Conservation (phyloP, 2,113 vertebrate genomes). For the Anarhynchus alexandrinus region DNA sequence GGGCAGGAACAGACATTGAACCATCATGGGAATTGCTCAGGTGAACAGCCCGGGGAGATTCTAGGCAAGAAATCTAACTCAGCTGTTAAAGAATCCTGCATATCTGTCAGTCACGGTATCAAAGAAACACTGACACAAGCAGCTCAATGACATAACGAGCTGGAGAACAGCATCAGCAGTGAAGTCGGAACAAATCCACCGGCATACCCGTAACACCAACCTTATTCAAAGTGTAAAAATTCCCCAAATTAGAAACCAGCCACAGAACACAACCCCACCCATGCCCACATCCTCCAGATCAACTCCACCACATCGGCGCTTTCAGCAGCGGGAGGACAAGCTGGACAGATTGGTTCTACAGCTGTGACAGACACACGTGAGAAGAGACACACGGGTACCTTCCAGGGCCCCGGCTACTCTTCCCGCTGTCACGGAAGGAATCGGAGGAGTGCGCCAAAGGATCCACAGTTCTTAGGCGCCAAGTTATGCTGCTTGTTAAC, state of each 20-base stretch:
- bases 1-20: neutral
- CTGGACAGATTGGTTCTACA: neutral
- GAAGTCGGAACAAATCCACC: neutral
- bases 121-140: neutral
- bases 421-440: neutral
- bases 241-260: neutral
- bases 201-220: neutral
- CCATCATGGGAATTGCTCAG: fast-evolving
- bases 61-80: neutral
- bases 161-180: neutral
- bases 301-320: neutral
- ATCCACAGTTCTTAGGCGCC: neutral
- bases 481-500: neutral
- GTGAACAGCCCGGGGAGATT: neutral
- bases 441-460: fast-evolving
- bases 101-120: neutral
- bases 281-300: fast-evolving
- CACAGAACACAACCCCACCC: too few species aligned
- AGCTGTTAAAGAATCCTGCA: neutral
- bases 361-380: fast-evolving
- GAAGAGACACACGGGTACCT: neutral
- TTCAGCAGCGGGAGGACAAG: neutral
- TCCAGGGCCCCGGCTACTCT: fast-evolving
- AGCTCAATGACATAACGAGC: fast-evolving
- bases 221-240: fast-evolving